Percentiles rank a stretch among this genome's conserved stretches.
Conservation (phyloP, 1,140 invertebrate species). For the Camponotus vicinus region DNA sequence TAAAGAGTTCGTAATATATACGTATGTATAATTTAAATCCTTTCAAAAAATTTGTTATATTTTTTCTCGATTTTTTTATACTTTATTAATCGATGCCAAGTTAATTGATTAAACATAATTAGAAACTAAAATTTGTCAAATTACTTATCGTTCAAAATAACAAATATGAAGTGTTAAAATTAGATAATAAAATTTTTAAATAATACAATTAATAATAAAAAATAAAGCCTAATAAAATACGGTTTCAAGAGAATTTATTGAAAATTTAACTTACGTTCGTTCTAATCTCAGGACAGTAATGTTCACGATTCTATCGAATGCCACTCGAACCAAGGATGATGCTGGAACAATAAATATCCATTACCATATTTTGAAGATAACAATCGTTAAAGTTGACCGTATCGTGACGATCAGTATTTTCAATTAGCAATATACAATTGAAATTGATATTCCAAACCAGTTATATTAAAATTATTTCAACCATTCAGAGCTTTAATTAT, state of each 20-base stretch:
- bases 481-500: neutral
- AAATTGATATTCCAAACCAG: constrained; percentile 3
- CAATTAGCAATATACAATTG: constrained; percentile 3
- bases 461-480: constrained; percentile 43
- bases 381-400: neutral
- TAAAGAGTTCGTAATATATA: neutral
- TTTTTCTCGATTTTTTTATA: neutral
- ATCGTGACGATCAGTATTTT: neutral
- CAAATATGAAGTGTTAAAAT: neutral
- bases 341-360: constrained; percentile 34
- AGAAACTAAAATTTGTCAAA: neutral
- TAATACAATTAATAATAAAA: neutral
- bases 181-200: neutral
- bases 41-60: neutral
- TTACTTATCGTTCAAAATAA: neutral
- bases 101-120: neutral
- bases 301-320: constrained; percentile 27
- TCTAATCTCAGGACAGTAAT: constrained; percentile 8
- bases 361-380: neutral
- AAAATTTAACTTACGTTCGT: constrained; percentile 48
- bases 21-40: neutral
- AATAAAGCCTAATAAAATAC: neutral
- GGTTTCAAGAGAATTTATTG: neutral
- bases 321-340: constrained; percentile 22
- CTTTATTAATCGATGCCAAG: neutral